Conservation (phyloP, 2,113 vertebrate genomes). For the Neodontobutis hainanensis region DNA sequence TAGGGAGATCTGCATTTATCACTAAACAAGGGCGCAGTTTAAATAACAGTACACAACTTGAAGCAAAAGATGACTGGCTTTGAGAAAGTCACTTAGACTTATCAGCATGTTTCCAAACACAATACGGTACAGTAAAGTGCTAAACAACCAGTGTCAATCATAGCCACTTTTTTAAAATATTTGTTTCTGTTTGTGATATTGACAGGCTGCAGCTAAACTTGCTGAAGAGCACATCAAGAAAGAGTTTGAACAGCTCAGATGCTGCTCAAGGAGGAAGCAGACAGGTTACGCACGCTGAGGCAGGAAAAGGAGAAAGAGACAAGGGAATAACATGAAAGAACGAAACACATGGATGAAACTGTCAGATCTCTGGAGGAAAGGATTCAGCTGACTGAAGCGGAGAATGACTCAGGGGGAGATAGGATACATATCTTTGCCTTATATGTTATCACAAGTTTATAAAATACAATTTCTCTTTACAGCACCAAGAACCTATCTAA, state of each 20-base stretch:
- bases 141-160: background rate
- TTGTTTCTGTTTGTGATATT: background rate
- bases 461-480: constrained; percentile 15
- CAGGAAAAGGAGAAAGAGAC: constrained; percentile 31
- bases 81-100: constrained; percentile 21
- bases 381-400: constrained; percentile 29
- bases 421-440: constrained; percentile 11
- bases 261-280: constrained; percentile 40
- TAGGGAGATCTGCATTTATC: constrained; percentile 43
- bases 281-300: constrained; percentile 29
- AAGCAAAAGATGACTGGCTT: background rate
- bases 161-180: background rate
- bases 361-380: constrained; percentile 38
- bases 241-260: constrained; percentile 56
- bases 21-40: background rate
- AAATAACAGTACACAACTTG: background rate
- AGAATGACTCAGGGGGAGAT: constrained; percentile 19
- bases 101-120: constrained; percentile 8
- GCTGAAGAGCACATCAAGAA: constrained; percentile 49
- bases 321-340: background rate
- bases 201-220: constrained; percentile 33
- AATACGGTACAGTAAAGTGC: constrained; percentile 26
- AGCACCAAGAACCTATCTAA: constrained; percentile 26
- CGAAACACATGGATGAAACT: constrained; percentile 10
- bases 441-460: background rate